phyloP scores from a whole-genome alignment of 2,113 vertebrate species.

The Oostethus manadensis region DNA sequence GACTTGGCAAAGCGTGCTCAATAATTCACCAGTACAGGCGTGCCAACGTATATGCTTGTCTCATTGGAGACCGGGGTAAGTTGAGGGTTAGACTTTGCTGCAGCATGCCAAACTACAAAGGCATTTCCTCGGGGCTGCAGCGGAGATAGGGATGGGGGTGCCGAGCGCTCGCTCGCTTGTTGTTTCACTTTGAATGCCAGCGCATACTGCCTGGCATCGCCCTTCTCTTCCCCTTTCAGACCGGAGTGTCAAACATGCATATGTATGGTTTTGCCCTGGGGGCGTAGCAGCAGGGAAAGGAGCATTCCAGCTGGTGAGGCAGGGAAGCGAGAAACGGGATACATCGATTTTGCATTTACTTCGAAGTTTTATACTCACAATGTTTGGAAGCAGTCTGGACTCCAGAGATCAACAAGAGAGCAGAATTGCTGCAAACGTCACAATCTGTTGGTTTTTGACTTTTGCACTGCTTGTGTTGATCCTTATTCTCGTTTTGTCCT shows the following conservation, averaged over 20 bases:
- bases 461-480: no score
- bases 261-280: conserved; percentile 57
- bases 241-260: conserved; percentile 64
- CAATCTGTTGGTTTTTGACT: no score
- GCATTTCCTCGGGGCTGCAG: conserved; percentile 55
- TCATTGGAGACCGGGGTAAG: conserved; percentile 63
- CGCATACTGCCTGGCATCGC: conserved; percentile 32
- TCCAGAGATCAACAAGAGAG: no score
- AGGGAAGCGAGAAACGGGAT: conserved; percentile 8
- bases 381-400: no score
- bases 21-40: conserved; percentile 66
- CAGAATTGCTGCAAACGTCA: no score
- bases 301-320: conserved; percentile 8
- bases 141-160: conserved; percentile 38
- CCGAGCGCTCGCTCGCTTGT: conserved; percentile 51
- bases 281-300: conserved; percentile 30
- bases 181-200: conserved; percentile 44
- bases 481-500: no score
- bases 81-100: conserved; percentile 57
- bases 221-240: conserved; percentile 51
- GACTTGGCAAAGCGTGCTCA: conserved; percentile 46
- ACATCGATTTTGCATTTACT: neutral
- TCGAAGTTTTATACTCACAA: no score
- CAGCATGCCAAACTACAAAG: conserved; percentile 62
- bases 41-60: conserved; percentile 51